phyloP scores from a whole-genome alignment of 2,113 vertebrate genomes.

The Nanorana parkeri region DNA sequence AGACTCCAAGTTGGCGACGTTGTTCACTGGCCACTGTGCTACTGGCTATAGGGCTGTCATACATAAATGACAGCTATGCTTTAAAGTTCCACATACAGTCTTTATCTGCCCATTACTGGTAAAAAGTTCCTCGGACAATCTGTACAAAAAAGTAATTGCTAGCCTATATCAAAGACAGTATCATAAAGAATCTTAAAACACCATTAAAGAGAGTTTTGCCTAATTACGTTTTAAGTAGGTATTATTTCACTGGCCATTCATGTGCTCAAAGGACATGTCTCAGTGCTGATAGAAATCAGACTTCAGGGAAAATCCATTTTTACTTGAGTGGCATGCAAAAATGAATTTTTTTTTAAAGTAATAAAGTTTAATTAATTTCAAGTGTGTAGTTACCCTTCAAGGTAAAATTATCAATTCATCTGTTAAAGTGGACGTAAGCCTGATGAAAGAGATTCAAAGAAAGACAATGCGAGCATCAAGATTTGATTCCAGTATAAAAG shows the following conservation, averaged over 20 bases:
- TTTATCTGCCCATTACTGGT: too few relatives aligned
- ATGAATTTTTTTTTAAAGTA: slow-evolving; percentile 19
- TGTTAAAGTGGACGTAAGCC: not conserved
- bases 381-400: slow-evolving; percentile 36
- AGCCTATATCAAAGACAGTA: not conserved
- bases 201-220: not conserved
- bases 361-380: slow-evolving; percentile 22
- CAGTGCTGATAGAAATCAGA: slow-evolving; percentile 12
- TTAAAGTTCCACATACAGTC: too few relatives aligned
- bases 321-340: slow-evolving; percentile 11
- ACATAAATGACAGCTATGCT: too few relatives aligned
- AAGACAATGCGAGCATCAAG: too few relatives aligned
- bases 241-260: not conserved
- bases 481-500: too few relatives aligned
- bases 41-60: too few relatives aligned
- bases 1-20: too few relatives aligned
- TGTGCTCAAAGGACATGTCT: not conserved
- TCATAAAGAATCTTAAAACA: not conserved
- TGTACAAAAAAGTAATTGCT: too few relatives aligned
- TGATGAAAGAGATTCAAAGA: not conserved
- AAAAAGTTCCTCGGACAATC: too few relatives aligned
- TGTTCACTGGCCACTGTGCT: too few relatives aligned
- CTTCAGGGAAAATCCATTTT: slow-evolving; percentile 13
- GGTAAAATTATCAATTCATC: slow-evolving; percentile 10
- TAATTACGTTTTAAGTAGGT: slow-evolving; percentile 22